Percentiles rank a stretch among this genome's conserved stretches.
These are phyloP conservation scores for Argyresthia goedartella DNA, from an alignment of 2,888 invertebrate species.

Conservation along the genomic window DNA sequence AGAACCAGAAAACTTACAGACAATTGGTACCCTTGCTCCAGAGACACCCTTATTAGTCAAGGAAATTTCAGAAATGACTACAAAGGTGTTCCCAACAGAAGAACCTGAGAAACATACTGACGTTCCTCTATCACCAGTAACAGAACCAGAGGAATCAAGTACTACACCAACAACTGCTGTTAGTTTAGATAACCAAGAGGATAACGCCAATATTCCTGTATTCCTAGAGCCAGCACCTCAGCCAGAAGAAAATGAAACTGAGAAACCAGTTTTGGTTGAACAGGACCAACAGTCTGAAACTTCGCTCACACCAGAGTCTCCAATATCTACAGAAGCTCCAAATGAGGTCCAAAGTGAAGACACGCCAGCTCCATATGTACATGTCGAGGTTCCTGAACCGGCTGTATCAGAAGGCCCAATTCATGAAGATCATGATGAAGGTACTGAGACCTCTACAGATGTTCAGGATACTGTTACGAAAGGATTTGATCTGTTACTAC, in stretches of 20 bases:
- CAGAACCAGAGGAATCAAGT: constrained; percentile 4
- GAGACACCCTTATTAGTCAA: not conserved
- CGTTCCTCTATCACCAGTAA: not conserved
- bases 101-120: constrained; percentile 5
- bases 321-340: not conserved
- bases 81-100: constrained; percentile 3
- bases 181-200: not conserved
- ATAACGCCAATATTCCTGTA: not conserved
- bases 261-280: not conserved
- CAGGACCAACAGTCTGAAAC: not conserved
- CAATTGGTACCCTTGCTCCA: not conserved
- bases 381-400: not conserved
- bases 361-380: not conserved
- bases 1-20: not conserved
- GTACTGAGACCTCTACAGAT: not conserved
- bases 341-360: not conserved
- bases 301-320: not conserved
- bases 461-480: not conserved
- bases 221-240: not conserved
- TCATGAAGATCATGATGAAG: not conserved
- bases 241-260: constrained; percentile 4
- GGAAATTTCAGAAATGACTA: not conserved
- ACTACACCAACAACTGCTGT: too few relatives aligned
- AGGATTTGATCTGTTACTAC: not conserved
- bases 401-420: not conserved